Evolutionary conservation across 1,140 invertebrate genomes (phyloP).

Genomic region (Eumaeus atala): DNA sequence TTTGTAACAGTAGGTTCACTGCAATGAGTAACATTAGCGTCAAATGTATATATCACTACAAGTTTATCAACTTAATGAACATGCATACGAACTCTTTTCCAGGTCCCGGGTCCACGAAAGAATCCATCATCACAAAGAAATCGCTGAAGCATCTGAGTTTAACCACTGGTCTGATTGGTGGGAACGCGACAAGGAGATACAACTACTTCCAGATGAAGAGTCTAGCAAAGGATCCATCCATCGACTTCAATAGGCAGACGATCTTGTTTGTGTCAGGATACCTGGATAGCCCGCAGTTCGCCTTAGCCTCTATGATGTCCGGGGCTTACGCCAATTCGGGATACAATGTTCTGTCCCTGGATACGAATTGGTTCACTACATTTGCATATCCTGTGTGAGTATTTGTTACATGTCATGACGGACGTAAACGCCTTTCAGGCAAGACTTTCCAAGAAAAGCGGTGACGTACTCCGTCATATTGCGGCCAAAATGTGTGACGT

Average conservation of each 20-base stretch:
- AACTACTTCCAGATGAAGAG: slow-evolving; percentile 47
- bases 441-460: too few species aligned
- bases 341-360: slow-evolving; percentile 46
- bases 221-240: slow-evolving; percentile 35
- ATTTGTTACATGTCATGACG: neutral
- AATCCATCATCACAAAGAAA: slow-evolving; percentile 38
- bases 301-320: slow-evolving; percentile 22
- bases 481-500: too few species aligned
- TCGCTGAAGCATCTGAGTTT: slow-evolving; percentile 40
- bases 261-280: slow-evolving; percentile 43
- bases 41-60: too few species aligned
- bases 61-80: too few species aligned
- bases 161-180: slow-evolving; percentile 18
- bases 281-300: slow-evolving; percentile 41
- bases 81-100: too few species aligned
- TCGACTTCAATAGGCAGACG: slow-evolving; percentile 45
- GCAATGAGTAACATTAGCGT: too few species aligned
- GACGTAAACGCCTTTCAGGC: too few species aligned
- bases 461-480: too few species aligned
- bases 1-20: too few species aligned
- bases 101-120: slow-evolving; percentile 46
- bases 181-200: slow-evolving; percentile 28
- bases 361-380: slow-evolving; percentile 41
- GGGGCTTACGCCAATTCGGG: slow-evolving; percentile 31
- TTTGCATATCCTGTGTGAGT: slow-evolving; percentile 46